Conservation (phyloP, 1,140 invertebrate genomes). For the Holcopasites calliopsidis region DNA sequence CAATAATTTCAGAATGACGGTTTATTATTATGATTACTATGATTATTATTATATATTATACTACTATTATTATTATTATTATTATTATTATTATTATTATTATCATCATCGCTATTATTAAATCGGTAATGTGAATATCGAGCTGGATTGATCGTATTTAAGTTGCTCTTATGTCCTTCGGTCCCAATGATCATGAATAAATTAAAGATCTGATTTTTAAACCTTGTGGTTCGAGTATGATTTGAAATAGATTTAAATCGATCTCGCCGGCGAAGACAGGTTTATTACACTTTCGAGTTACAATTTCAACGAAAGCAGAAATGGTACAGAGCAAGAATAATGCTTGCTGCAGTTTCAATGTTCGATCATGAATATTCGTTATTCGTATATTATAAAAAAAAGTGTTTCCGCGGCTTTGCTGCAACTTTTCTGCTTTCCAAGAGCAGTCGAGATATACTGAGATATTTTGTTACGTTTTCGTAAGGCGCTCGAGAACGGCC, state of each 20-base stretch:
- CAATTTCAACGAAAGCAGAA: too few species aligned
- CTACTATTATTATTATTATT: slow-evolving; percentile 52
- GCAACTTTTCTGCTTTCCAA: too few species aligned
- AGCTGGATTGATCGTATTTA: slow-evolving; percentile 44
- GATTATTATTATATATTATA: slow-evolving; percentile 35
- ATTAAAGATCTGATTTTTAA: not conserved
- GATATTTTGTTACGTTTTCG: too few species aligned
- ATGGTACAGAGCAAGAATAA: too few species aligned
- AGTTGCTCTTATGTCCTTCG: slow-evolving; percentile 36
- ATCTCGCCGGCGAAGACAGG: not conserved
- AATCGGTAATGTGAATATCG: slow-evolving; percentile 46
- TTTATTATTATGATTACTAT: slow-evolving; percentile 74
- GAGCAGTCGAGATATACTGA: too few species aligned
- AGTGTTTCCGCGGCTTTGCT: too few species aligned
- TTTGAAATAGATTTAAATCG: too few species aligned
- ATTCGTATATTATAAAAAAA: too few species aligned
- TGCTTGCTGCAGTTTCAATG: too few species aligned
- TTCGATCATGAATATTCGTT: too few species aligned
- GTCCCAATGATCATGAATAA: not conserved
- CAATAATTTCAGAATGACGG: slow-evolving; percentile 77
- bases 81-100: slow-evolving; percentile 50
- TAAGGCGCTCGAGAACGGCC: too few species aligned
- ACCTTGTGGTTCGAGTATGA: not conserved
- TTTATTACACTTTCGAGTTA: not conserved
- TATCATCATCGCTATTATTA: slow-evolving; percentile 44